Conservation (phyloP, 2,113 vertebrate species). For the Potamarius usumacintae region DNA sequence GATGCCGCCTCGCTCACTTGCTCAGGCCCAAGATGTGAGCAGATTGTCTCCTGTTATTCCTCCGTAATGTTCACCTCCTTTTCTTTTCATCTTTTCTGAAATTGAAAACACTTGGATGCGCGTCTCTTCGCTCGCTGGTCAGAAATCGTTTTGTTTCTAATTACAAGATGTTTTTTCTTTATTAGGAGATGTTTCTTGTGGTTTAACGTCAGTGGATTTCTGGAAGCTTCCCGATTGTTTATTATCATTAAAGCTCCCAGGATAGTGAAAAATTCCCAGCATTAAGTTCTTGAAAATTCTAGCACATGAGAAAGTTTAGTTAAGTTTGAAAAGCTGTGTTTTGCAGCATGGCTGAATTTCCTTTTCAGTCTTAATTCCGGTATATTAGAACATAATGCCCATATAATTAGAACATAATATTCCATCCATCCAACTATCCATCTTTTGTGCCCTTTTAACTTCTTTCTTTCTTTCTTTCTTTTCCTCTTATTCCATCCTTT, state of each 20-base stretch:
- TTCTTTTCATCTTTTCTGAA: background rate
- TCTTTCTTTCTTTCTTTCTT: background rate
- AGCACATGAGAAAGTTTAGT: background rate
- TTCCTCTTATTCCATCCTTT: background rate
- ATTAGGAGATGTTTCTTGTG: background rate
- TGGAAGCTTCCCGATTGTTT: background rate
- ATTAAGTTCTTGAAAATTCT: background rate
- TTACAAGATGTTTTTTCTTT: background rate
- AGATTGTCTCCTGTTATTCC: constrained; percentile 57
- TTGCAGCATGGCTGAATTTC: background rate
- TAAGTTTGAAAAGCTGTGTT: background rate
- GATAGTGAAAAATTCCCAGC: background rate
- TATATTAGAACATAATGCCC: background rate
- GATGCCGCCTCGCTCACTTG: constrained; percentile 64
- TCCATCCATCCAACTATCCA: background rate
- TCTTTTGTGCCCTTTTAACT: background rate
- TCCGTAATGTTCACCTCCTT: constrained; percentile 63
- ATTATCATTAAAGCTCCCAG: background rate
- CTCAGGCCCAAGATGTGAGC: constrained; percentile 37
- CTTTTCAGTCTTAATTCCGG: background rate
- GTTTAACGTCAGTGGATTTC: background rate
- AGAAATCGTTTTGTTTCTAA: background rate
- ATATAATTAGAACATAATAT: background rate
- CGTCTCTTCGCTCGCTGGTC: background rate
- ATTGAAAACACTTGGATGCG: background rate